Base-by-base conservation (phyloP, 2,888 invertebrate species). In the Patella caerulea region DNA sequence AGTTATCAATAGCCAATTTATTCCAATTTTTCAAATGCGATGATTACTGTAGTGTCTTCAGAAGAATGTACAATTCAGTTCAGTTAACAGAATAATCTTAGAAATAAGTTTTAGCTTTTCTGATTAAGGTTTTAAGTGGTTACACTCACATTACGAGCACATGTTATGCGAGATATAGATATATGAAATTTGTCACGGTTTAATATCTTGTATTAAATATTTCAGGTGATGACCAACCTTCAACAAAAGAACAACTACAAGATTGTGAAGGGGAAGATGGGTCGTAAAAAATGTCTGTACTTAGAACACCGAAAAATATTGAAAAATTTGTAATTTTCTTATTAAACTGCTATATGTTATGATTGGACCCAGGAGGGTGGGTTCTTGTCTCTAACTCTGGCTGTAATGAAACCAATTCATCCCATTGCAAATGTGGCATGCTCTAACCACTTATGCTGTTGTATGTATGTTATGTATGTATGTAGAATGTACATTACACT, bases 211-310 rank as follows among this genome's bases (percentile, higher is more conserved):
- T 29, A 72, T 19, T 76, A 69, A 19, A 77, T 75, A 73, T 71
- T 77, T 93, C 93, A 94, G 55, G 93, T 96, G 96, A 96, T 92
- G 95, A 95, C 86, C 97, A 97, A 93, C 96, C 95, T 91, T 97
- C 96, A 93, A 96, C 96, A 93, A 75, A 77, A 65, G 82, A 84
- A 71, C 78, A 81, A 78, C 94, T 96, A 92, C 96, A 96, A 93
- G 97, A 97, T 93, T 96, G 95, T 91, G 97, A 97, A 93, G 97
- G 97, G 93, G 97, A 97, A 93, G 97, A 97, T 93, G 84, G 77
- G 54, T 88, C 87, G 81, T 88, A 88, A 84, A 80, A 75, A 75
- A 76, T 76, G 74, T 76, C 76, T 75, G 55, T 59, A 75, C 65
- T 83, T 83, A 83, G 83, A 78, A 77, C 78, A 79, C 78, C 79